Base-by-base conservation (phyloP, 2,888 invertebrate genomes). In the Mythimna loreyi region DNA sequence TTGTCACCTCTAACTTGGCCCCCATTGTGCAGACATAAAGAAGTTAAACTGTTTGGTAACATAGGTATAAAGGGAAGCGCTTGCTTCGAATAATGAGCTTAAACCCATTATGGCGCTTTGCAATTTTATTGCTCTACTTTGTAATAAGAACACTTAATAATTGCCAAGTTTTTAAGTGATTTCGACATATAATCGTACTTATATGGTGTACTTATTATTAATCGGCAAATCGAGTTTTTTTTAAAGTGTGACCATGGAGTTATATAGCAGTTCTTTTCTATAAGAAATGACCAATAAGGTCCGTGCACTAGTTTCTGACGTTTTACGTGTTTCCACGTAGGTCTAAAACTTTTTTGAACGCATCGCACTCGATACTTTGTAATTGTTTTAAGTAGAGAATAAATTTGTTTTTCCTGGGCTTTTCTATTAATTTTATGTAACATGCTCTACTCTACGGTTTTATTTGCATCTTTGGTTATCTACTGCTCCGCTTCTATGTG, bases 61-160 rank as follows among this genome's bases (percentile, higher is more conserved):
- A 74, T 61, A 40, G n/a, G 64, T 72, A 74, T 75, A 77, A 82
- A 72, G 75, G 70, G 67, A 78, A 77, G 80, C 73, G 74, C 78
- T 77, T 83, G 78, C 77, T 66, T 72, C 61, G 75, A 81, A 70
- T 79, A 72, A 82, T 71, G 77, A 82, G 78, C 75, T 84, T 82
- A 55, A 58, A 78, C 75, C 74, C 68, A 80, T 82, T 82, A 80
- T 76, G 81, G 73, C 65, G 75, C 74, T 72, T 75, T 75, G 75
- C 74, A 77, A 78, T 78, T 80, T 83, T 79, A 81, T 84, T 85
- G 86, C 85, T 72, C 82, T 71, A 84, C 78, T 81, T 85, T 80
- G 74, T 80, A 83, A 75, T 63, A 66, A 66, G 74, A 53, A 72
- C 78, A 67, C 61, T 58, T 75, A 63, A 77, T 81, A 76, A 78